phyloP scores from a whole-genome alignment of 2,888 invertebrate species.

The Acrobasis repandana region DNA sequence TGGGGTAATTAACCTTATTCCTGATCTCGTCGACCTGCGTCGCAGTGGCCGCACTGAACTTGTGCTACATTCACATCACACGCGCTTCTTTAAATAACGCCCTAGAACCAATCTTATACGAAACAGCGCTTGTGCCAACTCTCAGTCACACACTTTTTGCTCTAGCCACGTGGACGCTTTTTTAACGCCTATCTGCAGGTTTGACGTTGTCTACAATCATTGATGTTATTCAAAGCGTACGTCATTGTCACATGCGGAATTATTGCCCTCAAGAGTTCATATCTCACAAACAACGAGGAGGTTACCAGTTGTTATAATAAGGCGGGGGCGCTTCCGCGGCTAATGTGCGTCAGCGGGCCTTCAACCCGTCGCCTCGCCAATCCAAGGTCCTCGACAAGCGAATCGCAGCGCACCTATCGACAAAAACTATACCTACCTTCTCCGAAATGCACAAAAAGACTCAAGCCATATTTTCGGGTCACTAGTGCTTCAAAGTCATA shows the following conservation, averaged over 20 bases:
- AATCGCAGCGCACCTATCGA: conserved; percentile 23
- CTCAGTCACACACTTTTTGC: conserved; percentile 54
- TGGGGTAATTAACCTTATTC: conserved; percentile 77
- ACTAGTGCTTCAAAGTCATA: not conserved
- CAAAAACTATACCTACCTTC: conserved; percentile 25
- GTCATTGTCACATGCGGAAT: conserved; percentile 24
- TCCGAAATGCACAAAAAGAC: conserved; percentile 9
- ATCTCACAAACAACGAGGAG: conserved; percentile 8
- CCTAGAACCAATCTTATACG: conserved; percentile 48
- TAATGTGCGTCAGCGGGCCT: conserved; percentile 57
- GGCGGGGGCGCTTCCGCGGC: conserved; percentile 45
- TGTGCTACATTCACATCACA: conserved; percentile 71
- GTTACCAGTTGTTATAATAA: conserved; percentile 20
- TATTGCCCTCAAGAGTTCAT: not conserved
- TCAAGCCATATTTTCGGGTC: not conserved
- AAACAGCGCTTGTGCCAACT: conserved; percentile 64
- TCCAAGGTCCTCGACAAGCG: conserved; percentile 44
- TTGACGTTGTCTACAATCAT: conserved; percentile 1
- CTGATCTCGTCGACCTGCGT: conserved; percentile 50
- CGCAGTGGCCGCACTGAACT: conserved; percentile 69
- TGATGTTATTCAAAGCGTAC: conserved; percentile 24
- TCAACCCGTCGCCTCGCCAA: conserved; percentile 47
- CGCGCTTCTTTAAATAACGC: conserved; percentile 70
- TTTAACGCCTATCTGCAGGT: conserved; percentile 30
- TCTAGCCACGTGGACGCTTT: conserved; percentile 58